Percentiles rank a stretch among this genome's conserved stretches.
Conservation (phyloP, 1,140 invertebrate species). For the Caenorhabditis tropicalis region DNA sequence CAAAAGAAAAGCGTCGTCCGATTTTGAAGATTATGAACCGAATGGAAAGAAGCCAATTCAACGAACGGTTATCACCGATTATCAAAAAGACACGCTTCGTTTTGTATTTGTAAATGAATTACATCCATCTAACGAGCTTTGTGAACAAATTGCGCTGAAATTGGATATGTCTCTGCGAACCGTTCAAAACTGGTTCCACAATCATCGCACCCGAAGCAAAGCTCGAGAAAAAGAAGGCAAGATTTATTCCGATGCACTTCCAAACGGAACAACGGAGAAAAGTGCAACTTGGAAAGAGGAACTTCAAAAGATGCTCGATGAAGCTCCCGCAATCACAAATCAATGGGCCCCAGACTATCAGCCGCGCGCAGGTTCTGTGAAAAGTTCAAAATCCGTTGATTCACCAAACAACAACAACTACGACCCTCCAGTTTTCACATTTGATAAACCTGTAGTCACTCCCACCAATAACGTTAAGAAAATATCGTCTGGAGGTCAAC, state of each 20-base stretch:
- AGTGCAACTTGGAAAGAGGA: background rate
- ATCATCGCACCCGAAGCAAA: slow-evolving; percentile 96
- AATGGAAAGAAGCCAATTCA: slow-evolving; percentile 61
- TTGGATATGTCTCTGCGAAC: slow-evolving; percentile 90
- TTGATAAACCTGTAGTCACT: background rate
- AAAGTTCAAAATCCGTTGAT: background rate
- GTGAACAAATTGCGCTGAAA: slow-evolving; percentile 90
- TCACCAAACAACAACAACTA: slow-evolving; percentile 27
- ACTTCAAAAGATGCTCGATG: slow-evolving; percentile 31
- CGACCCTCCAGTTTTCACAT: background rate
- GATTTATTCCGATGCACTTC: slow-evolving; percentile 27
- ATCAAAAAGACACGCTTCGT: slow-evolving; percentile 93
- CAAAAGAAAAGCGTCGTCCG: background rate
- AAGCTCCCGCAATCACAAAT: background rate
- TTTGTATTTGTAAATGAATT: slow-evolving; percentile 92
- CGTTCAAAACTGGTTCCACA: slow-evolving; percentile 99
- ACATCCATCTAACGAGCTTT: slow-evolving; percentile 89
- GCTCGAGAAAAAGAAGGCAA: slow-evolving; percentile 61
- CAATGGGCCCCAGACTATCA: slow-evolving; percentile 17
- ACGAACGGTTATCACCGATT: slow-evolving; percentile 92
- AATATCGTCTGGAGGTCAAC: background rate
- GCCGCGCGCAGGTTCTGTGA: background rate
- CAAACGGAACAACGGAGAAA: background rate
- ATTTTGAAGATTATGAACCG: background rate
- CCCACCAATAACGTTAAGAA: background rate